Conservation (phyloP, 2,113 vertebrate genomes). For the Aleadryas rufinucha region DNA sequence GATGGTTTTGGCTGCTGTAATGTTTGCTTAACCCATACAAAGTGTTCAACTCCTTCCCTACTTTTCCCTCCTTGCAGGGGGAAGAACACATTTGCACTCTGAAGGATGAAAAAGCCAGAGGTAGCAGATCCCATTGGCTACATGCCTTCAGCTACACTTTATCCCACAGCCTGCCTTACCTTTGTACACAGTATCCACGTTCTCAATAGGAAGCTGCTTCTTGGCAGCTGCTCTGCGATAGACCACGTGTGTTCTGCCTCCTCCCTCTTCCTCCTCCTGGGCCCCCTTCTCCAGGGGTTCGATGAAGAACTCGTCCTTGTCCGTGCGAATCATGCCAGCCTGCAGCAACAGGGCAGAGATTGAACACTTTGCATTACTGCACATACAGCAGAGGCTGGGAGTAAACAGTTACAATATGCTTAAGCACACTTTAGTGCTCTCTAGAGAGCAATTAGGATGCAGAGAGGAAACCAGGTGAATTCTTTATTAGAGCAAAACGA, state of each 20-base stretch:
- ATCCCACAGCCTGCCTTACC: conserved; percentile 75
- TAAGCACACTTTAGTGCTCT: conserved; percentile 63
- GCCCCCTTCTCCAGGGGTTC: conserved; percentile 87
- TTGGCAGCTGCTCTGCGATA: conserved; percentile 88
- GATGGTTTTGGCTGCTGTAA: neutral
- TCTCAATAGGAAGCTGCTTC: conserved; percentile 58
- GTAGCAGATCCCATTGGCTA: neutral
- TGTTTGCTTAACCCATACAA: neutral
- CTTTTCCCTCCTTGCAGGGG: neutral
- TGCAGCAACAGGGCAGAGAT: conserved; percentile 69
- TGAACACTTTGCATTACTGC: conserved; percentile 28
- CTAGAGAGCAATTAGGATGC: conserved; percentile 60
- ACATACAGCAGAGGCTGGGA: neutral
- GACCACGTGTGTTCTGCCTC: conserved; percentile 86
- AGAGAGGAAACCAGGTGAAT: conserved; percentile 60
- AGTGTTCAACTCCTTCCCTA: neutral
- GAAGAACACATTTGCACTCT: neutral
- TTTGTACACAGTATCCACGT: conserved; percentile 71
- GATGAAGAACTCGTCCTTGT: conserved; percentile 97
- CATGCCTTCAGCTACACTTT: neutral
- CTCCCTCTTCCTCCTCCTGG: conserved; percentile 71
- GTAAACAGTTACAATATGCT: conserved; percentile 65
- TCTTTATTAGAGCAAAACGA: conserved; percentile 40
- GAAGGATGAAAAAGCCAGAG: neutral
- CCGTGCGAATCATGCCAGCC: conserved; percentile 95